phyloP scores from a whole-genome alignment of 2,888 invertebrate genomes.

The Xanthia icteritia region DNA sequence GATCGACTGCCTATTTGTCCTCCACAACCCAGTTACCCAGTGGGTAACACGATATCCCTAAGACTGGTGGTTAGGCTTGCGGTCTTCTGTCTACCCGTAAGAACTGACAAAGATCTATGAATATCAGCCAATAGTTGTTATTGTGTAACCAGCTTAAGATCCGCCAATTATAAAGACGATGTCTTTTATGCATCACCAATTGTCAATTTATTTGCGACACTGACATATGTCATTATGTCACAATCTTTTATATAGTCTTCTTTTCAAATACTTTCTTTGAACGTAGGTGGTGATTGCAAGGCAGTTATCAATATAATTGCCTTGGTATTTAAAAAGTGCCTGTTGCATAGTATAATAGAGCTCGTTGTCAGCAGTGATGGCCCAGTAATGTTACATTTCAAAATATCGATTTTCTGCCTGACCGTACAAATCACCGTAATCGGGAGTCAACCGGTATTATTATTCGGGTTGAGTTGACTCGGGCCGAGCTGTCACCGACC shows the following conservation, averaged over 20 bases:
- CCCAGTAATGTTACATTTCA: neutral
- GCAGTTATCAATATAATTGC: constrained; percentile 28
- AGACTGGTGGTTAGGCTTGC: too few relatives aligned
- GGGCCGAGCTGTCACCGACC: too few relatives aligned
- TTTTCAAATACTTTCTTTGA: constrained; percentile 38
- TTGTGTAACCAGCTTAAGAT: neutral
- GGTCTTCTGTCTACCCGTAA: neutral
- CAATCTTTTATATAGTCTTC: constrained; percentile 21
- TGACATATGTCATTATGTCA: neutral
- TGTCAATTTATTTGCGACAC: constrained; percentile 37
- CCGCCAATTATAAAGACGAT: neutral
- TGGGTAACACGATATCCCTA: neutral
- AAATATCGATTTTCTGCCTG: too few relatives aligned
- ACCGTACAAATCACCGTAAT: too few relatives aligned
- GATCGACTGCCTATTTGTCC: too few relatives aligned
- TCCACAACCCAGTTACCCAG: neutral
- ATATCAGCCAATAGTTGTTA: neutral
- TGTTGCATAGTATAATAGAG: neutral
- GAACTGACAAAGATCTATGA: neutral
- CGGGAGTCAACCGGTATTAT: too few relatives aligned
- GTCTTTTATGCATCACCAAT: neutral
- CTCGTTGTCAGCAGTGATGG: neutral
- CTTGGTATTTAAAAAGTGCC: constrained; percentile 15
- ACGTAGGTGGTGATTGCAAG: constrained; percentile 23
- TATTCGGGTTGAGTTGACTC: too few relatives aligned